These are phyloP conservation scores for Heliothis virescens DNA, from an alignment of 1,140 invertebrate genomes.

Conservation along the genomic window DNA sequence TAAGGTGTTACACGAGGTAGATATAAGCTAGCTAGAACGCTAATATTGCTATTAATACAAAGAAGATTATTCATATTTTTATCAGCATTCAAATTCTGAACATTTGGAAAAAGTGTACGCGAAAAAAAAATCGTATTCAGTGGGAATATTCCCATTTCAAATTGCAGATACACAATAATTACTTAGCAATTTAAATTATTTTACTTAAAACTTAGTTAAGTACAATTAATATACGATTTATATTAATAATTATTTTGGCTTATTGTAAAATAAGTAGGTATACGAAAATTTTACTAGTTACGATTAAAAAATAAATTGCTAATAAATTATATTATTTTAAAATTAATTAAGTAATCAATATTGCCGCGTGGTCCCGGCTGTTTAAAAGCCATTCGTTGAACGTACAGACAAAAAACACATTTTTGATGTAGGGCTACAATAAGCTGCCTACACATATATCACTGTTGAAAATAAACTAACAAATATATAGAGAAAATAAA, in stretches of 20 bases:
- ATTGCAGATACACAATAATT: slow-evolving; percentile 2
- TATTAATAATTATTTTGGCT: slow-evolving; percentile 39
- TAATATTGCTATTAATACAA: no score
- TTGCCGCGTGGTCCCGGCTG: slow-evolving; percentile 27
- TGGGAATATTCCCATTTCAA: slow-evolving; percentile 1
- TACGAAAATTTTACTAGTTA: slow-evolving; percentile 5
- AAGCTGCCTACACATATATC: no score
- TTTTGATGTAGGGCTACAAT: no score
- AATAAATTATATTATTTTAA: slow-evolving; percentile 3
- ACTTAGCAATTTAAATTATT: slow-evolving; percentile 3
- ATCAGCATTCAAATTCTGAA: neutral
- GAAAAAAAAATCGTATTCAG: neutral
- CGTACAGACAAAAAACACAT: neutral
- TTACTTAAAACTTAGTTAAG: slow-evolving; percentile 23
- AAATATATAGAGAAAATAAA: no score
- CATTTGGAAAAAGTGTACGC: no score
- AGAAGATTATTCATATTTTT: no score
- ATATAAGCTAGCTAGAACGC: no score
- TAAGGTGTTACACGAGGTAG: no score
- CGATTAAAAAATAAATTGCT: neutral
- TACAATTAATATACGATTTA: slow-evolving; percentile 4
- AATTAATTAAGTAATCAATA: slow-evolving; percentile 11
- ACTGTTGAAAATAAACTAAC: no score
- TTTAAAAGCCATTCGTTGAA: neutral
- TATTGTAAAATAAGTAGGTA: slow-evolving; percentile 30